phyloP scores from a whole-genome alignment of 2,797 vertebrate species.

The Anabas testudineus region DNA sequence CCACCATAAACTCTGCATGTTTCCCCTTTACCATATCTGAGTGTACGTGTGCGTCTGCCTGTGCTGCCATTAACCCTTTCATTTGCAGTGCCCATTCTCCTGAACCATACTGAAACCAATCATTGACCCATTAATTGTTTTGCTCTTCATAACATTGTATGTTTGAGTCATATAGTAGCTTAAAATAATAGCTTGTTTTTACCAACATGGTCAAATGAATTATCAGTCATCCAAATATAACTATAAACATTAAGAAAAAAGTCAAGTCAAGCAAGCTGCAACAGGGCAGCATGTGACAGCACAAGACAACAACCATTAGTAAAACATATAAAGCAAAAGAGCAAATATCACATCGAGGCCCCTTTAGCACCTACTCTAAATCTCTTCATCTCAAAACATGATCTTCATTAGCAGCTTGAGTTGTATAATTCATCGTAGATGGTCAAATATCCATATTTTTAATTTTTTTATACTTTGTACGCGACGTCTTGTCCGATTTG shows the following conservation, averaged over 20 bases:
- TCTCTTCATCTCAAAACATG: neutral
- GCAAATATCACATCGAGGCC: neutral
- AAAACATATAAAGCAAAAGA: too few species aligned
- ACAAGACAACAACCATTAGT: neutral
- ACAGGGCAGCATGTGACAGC: neutral
- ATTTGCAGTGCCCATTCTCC: constrained; percentile 59
- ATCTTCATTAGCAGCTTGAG: neutral
- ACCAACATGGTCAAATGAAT: neutral
- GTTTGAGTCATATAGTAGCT: constrained; percentile 70
- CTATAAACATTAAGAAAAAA: too few species aligned
- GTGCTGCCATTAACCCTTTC: constrained; percentile 69
- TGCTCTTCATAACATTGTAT: constrained; percentile 38
- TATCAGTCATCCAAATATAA: neutral
- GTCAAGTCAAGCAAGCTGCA: too few species aligned
- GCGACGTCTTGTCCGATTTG: neutral
- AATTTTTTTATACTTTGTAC: too few species aligned
- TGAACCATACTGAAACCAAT: constrained; percentile 49
- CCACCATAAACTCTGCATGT: constrained; percentile 73
- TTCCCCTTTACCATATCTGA: constrained; percentile 18
- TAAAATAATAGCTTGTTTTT: constrained; percentile 23
- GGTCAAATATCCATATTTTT: neutral
- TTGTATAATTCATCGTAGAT: too few species aligned
- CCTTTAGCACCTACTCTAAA: neutral
- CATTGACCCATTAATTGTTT: constrained; percentile 54
- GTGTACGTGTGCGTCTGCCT: constrained; percentile 39